phyloP scores from a whole-genome alignment of 2,113 vertebrate genomes.

The Hyaena hyaena region DNA sequence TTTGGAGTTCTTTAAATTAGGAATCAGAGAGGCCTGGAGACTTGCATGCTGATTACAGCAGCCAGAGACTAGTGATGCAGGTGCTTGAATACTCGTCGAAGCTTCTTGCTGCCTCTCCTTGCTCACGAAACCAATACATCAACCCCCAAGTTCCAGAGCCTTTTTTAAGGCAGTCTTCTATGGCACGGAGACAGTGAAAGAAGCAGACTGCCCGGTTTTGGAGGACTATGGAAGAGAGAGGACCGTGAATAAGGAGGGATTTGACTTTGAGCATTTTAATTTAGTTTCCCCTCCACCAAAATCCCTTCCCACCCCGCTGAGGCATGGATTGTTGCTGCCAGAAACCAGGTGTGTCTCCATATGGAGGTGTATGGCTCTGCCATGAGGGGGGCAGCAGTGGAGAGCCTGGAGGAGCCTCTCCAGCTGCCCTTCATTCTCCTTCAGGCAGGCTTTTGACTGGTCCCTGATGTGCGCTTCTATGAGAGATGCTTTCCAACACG shows the following conservation, averaged over 20 bases:
- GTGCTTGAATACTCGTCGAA: not conserved
- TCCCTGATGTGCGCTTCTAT: not conserved
- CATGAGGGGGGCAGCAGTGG: not conserved
- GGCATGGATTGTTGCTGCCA: conserved; percentile 55
- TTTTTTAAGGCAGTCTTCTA: not conserved
- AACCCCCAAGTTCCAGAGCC: not conserved
- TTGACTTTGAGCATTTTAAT: conserved; percentile 62
- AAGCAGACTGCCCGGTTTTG: not conserved
- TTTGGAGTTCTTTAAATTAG: not conserved
- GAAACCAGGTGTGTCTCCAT: conserved; percentile 62
- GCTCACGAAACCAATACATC: not conserved
- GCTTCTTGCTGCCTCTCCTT: not conserved
- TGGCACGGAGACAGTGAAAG: not conserved
- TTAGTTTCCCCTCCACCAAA: not conserved
- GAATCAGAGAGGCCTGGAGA: conserved; percentile 7
- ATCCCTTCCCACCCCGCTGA: conserved; percentile 15
- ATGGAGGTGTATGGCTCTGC: conserved; percentile 44
- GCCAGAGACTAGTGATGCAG: not conserved
- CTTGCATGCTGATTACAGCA: not conserved
- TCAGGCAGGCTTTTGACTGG: not conserved
- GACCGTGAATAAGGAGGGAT: not conserved
- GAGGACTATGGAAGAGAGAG: not conserved
- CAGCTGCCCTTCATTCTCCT: conserved; percentile 63
- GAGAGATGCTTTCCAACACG: not conserved
- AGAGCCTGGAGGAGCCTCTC: not conserved